Conservation (phyloP, 2,113 vertebrate genomes). For the Indri indri region DNA sequence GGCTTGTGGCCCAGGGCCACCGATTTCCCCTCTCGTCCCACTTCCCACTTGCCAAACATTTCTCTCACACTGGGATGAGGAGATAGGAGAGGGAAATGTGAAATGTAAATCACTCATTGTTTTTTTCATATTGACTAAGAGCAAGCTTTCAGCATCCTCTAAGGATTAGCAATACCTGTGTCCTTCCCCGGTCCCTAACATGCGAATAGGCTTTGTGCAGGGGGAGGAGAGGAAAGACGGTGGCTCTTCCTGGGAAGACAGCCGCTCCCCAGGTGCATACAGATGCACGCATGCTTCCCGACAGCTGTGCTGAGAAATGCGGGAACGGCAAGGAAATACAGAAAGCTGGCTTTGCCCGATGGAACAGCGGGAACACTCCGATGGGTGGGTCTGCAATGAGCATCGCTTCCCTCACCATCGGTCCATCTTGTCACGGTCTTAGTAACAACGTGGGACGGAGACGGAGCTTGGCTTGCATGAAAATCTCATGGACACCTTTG, state of each 20-base stretch:
- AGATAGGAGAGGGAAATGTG: not conserved
- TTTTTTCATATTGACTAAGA: not conserved
- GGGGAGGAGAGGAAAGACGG: not conserved
- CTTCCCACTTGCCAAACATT: not conserved
- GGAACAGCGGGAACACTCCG: accelerated
- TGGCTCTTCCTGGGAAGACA: accelerated
- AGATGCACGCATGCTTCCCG: accelerated
- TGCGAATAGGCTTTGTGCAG: accelerated
- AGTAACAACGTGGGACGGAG: not conserved
- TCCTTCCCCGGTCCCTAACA: not conserved
- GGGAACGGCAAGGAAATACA: accelerated
- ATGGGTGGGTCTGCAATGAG: not conserved
- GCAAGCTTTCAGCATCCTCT: not conserved
- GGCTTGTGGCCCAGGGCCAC: accelerated
- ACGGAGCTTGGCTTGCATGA: not conserved
- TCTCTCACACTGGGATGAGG: not conserved
- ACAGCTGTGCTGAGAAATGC: accelerated
- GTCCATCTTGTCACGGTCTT: not conserved
- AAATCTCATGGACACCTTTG: not conserved
- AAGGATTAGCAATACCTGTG: too few species aligned
- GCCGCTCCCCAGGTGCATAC: accelerated
- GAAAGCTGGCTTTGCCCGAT: accelerated
- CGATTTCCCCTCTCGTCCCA: not conserved
- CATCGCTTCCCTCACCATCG: accelerated
- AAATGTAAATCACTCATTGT: not conserved